Conservation (phyloP, 2,797 vertebrate genomes). For the Todus mexicanus region DNA sequence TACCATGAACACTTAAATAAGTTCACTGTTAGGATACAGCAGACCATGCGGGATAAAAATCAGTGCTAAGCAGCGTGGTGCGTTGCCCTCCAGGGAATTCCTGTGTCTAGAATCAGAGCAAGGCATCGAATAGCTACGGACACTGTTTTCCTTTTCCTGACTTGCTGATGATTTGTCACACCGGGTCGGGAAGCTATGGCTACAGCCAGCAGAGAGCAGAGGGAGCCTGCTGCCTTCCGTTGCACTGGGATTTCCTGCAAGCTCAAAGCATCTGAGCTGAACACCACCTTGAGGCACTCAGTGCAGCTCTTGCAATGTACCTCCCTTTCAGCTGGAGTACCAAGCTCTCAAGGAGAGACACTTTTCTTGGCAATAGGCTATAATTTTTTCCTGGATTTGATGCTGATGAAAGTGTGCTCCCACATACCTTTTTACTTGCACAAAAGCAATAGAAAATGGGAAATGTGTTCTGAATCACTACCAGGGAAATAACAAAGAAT, state of each 20-base stretch:
- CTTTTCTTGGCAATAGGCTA: background rate
- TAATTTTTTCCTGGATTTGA: background rate
- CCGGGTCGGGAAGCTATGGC: background rate
- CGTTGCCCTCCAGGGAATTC: background rate
- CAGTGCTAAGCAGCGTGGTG: background rate
- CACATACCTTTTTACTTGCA: background rate
- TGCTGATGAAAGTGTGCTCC: background rate
- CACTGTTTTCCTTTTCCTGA: background rate
- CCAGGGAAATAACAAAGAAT: background rate
- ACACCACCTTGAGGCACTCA: background rate
- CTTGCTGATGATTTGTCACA: background rate
- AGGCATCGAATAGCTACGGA: background rate
- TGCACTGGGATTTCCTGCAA: background rate
- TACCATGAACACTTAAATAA: background rate
- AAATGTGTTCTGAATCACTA: background rate
- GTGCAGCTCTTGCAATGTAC: background rate
- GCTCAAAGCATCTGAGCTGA: background rate
- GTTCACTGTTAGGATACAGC: background rate
- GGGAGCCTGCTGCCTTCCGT: background rate
- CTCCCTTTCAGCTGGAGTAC: background rate
- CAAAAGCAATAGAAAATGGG: background rate
- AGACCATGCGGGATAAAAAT: background rate
- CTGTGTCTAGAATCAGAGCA: background rate
- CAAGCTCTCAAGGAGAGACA: background rate
- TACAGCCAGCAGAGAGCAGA: background rate